These are phyloP conservation scores for Euwallacea fornicatus DNA, from an alignment of 1,140 invertebrate species.

Conservation along the genomic window DNA sequence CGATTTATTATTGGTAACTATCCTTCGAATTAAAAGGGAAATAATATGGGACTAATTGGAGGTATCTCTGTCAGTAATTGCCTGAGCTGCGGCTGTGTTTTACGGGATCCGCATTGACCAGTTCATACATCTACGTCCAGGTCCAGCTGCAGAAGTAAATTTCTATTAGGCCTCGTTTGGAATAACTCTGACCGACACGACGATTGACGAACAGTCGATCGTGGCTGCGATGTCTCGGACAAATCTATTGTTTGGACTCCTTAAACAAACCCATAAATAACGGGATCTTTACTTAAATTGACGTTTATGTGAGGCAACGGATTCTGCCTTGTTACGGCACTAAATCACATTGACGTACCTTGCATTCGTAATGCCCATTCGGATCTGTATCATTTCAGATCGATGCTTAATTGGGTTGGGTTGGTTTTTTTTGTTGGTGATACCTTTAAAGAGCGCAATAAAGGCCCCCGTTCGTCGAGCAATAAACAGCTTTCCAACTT, in stretches of 20 bases:
- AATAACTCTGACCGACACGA: conserved; percentile 11
- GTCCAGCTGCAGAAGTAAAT: neutral
- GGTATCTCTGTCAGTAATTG: conserved; percentile 13
- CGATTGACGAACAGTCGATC: conserved; percentile 42
- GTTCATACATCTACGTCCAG: too few relatives aligned
- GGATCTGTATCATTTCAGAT: conserved; percentile 16
- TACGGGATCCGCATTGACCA: too few relatives aligned
- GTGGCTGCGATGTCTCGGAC: conserved; percentile 44
- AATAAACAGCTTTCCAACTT: conserved; percentile 5
- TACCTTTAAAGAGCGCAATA: neutral
- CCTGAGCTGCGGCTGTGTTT: neutral
- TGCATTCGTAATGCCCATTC: conserved; percentile 25
- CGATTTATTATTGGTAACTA: neutral
- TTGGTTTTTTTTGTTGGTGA: neutral
- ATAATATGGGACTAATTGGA: conserved; percentile 12
- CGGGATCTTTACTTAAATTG: conserved; percentile 49
- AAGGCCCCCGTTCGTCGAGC: neutral
- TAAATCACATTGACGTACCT: conserved; percentile 28
- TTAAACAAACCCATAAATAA: conserved; percentile 49
- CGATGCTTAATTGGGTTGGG: conserved; percentile 11
- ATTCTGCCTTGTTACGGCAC: conserved; percentile 21
- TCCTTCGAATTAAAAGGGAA: conserved; percentile 8
- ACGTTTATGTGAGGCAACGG: conserved; percentile 43
- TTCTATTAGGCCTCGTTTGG: conserved; percentile 4
- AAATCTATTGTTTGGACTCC: conserved; percentile 52